Conservation (phyloP, 1,140 invertebrate genomes). For the Sitobion miscanthi region DNA sequence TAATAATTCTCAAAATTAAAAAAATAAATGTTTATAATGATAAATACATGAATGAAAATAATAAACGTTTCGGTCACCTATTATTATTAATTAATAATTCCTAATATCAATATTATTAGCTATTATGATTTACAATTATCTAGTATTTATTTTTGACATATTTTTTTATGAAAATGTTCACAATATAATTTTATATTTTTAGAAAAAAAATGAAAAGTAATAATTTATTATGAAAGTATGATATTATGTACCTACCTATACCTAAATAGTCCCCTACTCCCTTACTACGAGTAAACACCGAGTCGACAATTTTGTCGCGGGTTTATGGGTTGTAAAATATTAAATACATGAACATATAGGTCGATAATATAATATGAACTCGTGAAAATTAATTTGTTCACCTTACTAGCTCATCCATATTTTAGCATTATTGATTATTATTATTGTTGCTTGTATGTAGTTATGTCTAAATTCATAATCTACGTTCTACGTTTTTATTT, state of each 20-base stretch:
- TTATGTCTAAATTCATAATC: neutral
- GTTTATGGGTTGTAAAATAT: constrained; percentile 16
- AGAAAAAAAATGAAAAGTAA: neutral
- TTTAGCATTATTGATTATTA: constrained; percentile 1
- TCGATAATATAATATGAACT: neutral
- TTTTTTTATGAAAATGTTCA: neutral
- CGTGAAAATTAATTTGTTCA: neutral
- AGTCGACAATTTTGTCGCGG: neutral
- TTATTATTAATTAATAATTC: neutral
- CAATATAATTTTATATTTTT: neutral
- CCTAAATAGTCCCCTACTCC: neutral
- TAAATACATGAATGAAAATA: too few species aligned
- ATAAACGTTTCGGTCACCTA: neutral
- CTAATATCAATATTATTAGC: neutral
- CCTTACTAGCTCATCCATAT: neutral
- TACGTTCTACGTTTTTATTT: neutral
- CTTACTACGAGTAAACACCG: neutral
- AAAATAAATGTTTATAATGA: neutral
- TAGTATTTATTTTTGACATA: neutral
- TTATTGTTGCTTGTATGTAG: constrained; percentile 1
- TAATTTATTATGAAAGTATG: neutral
- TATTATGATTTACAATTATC: neutral
- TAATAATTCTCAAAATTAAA: neutral
- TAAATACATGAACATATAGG: neutral
- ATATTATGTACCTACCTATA: neutral